phyloP scores from a whole-genome alignment of 2,113 vertebrate genomes.

The Pseudorectes ferrugineus region DNA sequence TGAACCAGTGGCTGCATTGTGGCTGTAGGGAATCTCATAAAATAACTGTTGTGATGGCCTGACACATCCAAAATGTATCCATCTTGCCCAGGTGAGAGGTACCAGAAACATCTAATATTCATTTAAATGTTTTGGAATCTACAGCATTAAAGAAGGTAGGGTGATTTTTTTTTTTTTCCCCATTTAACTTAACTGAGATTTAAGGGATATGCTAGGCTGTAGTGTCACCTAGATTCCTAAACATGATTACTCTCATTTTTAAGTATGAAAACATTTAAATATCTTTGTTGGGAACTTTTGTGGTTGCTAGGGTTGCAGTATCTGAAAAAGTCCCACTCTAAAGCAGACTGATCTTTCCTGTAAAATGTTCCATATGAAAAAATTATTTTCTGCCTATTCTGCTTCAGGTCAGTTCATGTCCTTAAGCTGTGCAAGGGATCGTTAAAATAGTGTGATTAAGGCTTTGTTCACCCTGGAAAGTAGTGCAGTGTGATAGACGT shows the following conservation, averaged over 20 bases:
- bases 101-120: neutral
- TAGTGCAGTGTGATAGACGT: neutral
- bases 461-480: neutral
- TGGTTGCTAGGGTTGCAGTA: neutral
- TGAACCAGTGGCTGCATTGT: neutral
- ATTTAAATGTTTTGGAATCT: neutral
- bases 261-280: neutral
- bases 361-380: neutral
- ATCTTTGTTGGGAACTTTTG: neutral
- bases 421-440: neutral
- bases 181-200: neutral
- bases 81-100: neutral
- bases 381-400: neutral
- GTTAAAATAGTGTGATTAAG: neutral
- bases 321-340: neutral
- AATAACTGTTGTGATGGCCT: neutral
- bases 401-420: neutral
- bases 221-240: neutral
- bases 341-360: neutral
- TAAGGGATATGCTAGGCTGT: neutral
- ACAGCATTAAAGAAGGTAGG: neutral
- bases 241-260: neutral
- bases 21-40: neutral
- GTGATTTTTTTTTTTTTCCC: neutral
- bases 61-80: neutral